phyloP scores from a whole-genome alignment of 92 coral and sea anemone genomes.

The Montipora capitata region DNA sequence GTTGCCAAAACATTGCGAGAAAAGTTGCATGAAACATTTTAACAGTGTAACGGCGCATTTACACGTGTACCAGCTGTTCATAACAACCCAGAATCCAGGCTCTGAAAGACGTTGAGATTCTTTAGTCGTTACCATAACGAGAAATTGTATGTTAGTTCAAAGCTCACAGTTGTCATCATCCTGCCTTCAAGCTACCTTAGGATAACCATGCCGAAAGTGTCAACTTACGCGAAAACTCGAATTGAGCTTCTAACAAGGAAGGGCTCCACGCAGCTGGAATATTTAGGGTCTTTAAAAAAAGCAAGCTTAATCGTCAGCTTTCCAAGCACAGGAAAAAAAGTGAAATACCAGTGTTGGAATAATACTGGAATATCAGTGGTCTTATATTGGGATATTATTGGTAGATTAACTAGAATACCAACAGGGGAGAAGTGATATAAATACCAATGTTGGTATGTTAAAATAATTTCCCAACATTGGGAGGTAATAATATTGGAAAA shows the following conservation, averaged over 20 bases:
- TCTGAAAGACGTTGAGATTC: too few species aligned
- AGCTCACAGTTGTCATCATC: too few species aligned
- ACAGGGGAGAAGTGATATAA: constrained; percentile 30
- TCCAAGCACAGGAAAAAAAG: constrained; percentile 52
- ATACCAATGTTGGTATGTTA: too few species aligned
- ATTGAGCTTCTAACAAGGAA: constrained; percentile 1
- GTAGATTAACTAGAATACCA: constrained; percentile 41
- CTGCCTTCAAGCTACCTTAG: too few species aligned
- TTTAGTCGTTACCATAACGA: neutral
- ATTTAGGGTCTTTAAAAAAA: neutral
- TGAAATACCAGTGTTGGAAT: constrained; percentile 53
- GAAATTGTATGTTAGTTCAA: neutral
- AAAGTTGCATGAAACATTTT: too few species aligned
- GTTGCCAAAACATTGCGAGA: too few species aligned
- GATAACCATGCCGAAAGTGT: too few species aligned
- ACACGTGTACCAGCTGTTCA: too few species aligned
- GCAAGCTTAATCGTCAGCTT: too few species aligned
- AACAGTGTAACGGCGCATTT: too few species aligned
- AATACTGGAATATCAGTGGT: constrained; percentile 45
- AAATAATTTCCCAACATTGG: neutral
- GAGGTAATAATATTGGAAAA: constrained; percentile 29
- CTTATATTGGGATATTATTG: constrained; percentile 41
- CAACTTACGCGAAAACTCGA: too few species aligned
- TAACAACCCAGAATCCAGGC: too few species aligned
- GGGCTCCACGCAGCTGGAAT: constrained; percentile 18